Percentiles rank a stretch among this genome's conserved stretches.
Evolutionary conservation across 2,797 vertebrate species (phyloP).

Genomic region (Crypturellus tataupa): DNA sequence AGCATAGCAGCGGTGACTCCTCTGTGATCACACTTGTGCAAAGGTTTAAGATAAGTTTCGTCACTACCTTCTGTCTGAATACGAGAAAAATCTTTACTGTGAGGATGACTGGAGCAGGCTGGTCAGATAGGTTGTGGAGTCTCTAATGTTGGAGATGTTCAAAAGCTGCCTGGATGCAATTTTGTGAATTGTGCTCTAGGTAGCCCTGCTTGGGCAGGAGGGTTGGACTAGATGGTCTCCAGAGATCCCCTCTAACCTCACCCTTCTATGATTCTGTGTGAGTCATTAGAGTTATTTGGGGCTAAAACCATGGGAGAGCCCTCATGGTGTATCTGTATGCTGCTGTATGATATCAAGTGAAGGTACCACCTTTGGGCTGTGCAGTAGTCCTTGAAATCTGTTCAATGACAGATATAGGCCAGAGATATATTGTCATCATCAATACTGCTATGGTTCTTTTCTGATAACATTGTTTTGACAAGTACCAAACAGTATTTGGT

Average conservation of each 20-base stretch:
- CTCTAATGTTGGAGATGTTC: too few relatives aligned
- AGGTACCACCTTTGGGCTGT: fast-evolving
- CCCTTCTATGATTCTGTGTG: fast-evolving
- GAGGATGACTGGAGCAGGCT: too few relatives aligned
- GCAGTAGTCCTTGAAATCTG: neutral
- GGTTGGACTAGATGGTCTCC: too few relatives aligned
- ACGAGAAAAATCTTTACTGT: too few relatives aligned
- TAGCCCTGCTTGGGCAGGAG: too few relatives aligned
- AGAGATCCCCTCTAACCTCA: too few relatives aligned
- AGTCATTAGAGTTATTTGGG: neutral
- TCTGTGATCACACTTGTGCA: neutral
- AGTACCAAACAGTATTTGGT: neutral
- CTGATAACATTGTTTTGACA: neutral
- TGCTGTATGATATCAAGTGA: neutral
- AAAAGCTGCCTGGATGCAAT: too few relatives aligned
- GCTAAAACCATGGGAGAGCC: neutral
- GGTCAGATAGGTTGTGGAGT: too few relatives aligned
- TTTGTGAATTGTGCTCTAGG: too few relatives aligned
- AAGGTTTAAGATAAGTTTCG: neutral
- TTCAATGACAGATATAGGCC: neutral
- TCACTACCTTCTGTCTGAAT: too few relatives aligned
- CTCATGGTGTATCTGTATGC: fast-evolving
- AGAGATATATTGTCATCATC: neutral
- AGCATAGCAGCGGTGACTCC: neutral
- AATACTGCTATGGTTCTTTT: neutral